phyloP scores from a whole-genome alignment of 2,888 invertebrate genomes.

The Ariolimax columbianus region DNA sequence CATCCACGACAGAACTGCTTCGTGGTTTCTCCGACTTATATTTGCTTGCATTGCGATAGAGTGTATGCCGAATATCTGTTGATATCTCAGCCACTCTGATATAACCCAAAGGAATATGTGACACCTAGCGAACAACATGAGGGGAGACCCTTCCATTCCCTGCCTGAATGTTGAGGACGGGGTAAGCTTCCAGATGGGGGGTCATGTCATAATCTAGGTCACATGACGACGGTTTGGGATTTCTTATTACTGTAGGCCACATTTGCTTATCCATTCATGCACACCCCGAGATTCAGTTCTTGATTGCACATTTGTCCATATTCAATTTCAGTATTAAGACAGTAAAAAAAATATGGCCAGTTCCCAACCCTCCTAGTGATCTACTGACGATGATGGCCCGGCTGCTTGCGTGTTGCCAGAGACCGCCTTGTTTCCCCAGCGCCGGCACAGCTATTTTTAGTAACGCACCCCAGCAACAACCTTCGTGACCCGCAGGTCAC shows the following conservation, averaged over 20 bases:
- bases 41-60: too few species aligned
- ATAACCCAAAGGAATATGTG: too few species aligned
- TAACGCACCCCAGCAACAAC: slow-evolving; percentile 54
- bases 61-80: too few species aligned
- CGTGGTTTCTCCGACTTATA: too few species aligned
- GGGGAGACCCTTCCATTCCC: neutral
- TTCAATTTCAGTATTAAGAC: too few species aligned
- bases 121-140: too few species aligned
- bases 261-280: neutral
- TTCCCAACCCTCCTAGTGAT: too few species aligned
- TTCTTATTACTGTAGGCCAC: neutral
- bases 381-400: too few species aligned
- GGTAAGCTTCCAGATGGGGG: slow-evolving; percentile 16
- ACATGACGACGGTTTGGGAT: neutral
- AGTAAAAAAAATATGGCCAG: too few species aligned
- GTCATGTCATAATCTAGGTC: slow-evolving; percentile 13
- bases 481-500: slow-evolving; percentile 49
- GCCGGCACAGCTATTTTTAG: slow-evolving; percentile 49
- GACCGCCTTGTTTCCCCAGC: slow-evolving; percentile 7
- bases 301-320: neutral
- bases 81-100: too few species aligned
- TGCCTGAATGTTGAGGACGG: neutral
- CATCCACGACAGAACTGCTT: too few species aligned
- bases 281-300: neutral
- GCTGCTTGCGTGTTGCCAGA: too few species aligned